Percentiles rank a stretch among this genome's conserved stretches.
These are phyloP conservation scores for Aleiodes alternator DNA, from an alignment of 2,888 invertebrate species.

Conservation along the genomic window DNA sequence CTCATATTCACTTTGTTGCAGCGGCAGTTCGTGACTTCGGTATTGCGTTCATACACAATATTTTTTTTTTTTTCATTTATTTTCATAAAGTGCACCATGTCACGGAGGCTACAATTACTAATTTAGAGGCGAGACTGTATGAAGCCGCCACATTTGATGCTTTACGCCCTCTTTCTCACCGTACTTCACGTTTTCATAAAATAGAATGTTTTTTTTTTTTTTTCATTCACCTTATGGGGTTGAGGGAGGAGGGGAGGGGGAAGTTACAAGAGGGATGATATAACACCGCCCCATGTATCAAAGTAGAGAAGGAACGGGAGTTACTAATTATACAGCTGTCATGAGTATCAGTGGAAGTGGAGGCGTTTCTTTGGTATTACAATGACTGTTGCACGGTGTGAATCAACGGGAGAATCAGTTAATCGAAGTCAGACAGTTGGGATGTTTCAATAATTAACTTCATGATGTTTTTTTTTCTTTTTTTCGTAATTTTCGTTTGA, in stretches of 20 bases:
- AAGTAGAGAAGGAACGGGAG: constrained; percentile 21
- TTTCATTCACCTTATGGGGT: background rate
- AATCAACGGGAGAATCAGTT: constrained; percentile 35
- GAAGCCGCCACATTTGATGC: constrained; percentile 56
- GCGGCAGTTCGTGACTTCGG: constrained; percentile 44
- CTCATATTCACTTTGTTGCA: constrained; percentile 51
- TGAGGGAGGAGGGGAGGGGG: background rate
- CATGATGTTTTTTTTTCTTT: background rate
- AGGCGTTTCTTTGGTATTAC: background rate
- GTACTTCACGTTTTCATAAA: constrained; percentile 36
- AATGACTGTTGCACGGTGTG: background rate
- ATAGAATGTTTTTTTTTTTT: background rate
- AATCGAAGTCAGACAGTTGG: background rate
- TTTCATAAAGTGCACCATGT: constrained; percentile 68
- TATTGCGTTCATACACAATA: constrained; percentile 13
- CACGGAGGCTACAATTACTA: constrained; percentile 74
- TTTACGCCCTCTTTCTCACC: constrained; percentile 66
- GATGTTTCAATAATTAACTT: background rate
- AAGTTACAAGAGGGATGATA: constrained; percentile 27
- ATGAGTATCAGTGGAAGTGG: background rate
- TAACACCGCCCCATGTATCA: constrained; percentile 31
- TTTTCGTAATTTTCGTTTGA: no score
- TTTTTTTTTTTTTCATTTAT: constrained; percentile 41
- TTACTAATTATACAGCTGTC: constrained; percentile 46
- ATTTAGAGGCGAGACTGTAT: constrained; percentile 72